These are phyloP conservation scores for Slavum lentiscoides DNA, from an alignment of 2,888 invertebrate genomes.

Conservation along the genomic window DNA sequence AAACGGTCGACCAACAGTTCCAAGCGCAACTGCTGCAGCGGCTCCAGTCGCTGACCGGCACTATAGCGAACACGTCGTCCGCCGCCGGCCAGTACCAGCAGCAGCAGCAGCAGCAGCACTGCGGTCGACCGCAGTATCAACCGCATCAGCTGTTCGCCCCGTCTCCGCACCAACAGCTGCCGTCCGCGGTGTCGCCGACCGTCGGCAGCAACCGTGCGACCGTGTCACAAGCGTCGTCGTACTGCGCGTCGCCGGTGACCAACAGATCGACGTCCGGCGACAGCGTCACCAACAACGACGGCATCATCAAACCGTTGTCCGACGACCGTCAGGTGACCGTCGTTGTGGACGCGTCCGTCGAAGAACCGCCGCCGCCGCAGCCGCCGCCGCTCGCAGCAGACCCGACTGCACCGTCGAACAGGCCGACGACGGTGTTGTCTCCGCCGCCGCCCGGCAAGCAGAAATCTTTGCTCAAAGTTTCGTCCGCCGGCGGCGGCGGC, in stretches of 20 bases:
- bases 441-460: slow-evolving; percentile 55
- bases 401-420: no score
- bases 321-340: slow-evolving; percentile 69
- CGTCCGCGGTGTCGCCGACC: slow-evolving; percentile 57
- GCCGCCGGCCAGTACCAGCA: background rate
- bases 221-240: slow-evolving; percentile 69
- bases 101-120: background rate
- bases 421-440: slow-evolving; percentile 52
- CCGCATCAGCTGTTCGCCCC: slow-evolving; percentile 55
- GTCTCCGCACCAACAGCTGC: slow-evolving; percentile 54
- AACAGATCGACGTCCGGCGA: slow-evolving; percentile 58
- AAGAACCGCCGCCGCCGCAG: background rate
- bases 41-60: slow-evolving; percentile 46
- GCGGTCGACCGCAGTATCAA: slow-evolving; percentile 17
- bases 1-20: slow-evolving; percentile 46
- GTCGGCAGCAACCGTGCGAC: slow-evolving; percentile 35
- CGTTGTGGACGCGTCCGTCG: slow-evolving; percentile 63
- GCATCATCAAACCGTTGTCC: slow-evolving; percentile 68
- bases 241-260: slow-evolving; percentile 59
- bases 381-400: no score
- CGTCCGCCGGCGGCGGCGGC: slow-evolving; percentile 57
- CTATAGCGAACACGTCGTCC: slow-evolving; percentile 25
- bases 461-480: slow-evolving; percentile 66
- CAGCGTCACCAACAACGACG: slow-evolving; percentile 59
- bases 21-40: slow-evolving; percentile 53